Base-by-base conservation (phyloP, 2,888 invertebrate species). In the Patella caerulea region DNA sequence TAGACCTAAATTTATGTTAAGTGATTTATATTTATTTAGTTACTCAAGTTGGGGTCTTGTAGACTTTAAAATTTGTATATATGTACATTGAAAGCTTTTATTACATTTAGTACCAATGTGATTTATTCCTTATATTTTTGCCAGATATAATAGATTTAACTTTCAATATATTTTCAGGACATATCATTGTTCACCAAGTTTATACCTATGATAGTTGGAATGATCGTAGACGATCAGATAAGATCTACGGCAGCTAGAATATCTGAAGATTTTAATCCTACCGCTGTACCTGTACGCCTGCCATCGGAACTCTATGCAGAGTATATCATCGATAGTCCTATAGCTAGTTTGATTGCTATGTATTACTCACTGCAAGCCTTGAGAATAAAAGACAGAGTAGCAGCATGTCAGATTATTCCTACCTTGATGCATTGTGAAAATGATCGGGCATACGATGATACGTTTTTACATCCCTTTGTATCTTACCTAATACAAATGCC, bases 121-220 rank as follows among this genome's bases (percentile, higher is more conserved):
- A 45, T 5, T 45, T 45, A 45, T 45, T 45, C 45, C 9, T 45
- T 45, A 45, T 9, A 7, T 45, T 45, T 7, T 9, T 5, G 45
- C 11, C 19, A 19, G n/a, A 65, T 19, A 9, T 19, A 65, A 65
- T 65, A 12, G n/a, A 19, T 65, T 3, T 4, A 65, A 19, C 0
- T 55, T 59, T 11, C 19, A 2, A 53, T 53, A 45, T 81, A 65
- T n/a, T 81, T 82, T 29, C 83, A 92, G 91, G 98, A 98, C 87
- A 95, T 95, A 88, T 96, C 97, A 93, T 95, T 98, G 54, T 96
- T 98, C 0, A 98, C 97, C 0, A 97, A 98, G 92, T 98, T 97
- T 92, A 92, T 98, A 81, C 98, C 98, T 1, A 96, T 97, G 1
- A 92, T 98, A 12, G 96, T 98, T 95, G 96, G 97, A 0, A 93